These are phyloP conservation scores for Camarhynchus parvulus DNA, from an alignment of 2,113 vertebrate genomes.

Conservation along the genomic window DNA sequence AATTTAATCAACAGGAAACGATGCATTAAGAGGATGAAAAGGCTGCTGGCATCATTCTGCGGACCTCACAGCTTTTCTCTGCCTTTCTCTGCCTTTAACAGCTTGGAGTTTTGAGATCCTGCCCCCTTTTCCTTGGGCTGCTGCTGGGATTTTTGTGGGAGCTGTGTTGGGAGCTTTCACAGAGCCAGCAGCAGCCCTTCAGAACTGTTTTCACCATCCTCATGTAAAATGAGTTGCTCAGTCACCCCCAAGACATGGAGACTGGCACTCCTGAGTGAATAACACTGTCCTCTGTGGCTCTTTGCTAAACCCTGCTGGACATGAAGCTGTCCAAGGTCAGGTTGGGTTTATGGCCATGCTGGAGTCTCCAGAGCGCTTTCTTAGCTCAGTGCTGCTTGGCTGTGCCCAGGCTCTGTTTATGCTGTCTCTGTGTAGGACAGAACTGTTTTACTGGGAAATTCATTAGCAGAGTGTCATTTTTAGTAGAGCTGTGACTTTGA, in stretches of 20 bases:
- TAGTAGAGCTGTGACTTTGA: neutral
- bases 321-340: neutral
- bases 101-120: neutral
- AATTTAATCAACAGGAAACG: constrained; percentile 33
- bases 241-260: neutral
- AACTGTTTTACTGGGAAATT: neutral
- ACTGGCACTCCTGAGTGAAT: neutral
- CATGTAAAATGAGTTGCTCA: neutral
- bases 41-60: neutral
- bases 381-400: neutral
- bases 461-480: neutral
- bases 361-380: neutral
- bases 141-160: neutral
- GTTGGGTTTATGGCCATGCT: neutral
- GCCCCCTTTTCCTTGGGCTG: neutral
- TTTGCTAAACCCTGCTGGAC: neutral
- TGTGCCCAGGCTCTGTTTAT: neutral
- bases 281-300: neutral
- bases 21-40: neutral
- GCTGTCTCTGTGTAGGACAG: neutral
- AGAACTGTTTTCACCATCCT: neutral
- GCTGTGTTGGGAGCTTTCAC: neutral
- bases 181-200: neutral
- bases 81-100: neutral
- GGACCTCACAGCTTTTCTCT: neutral